phyloP scores from a whole-genome alignment of 2,797 vertebrate genomes.

The Perdix hodgsoniae region DNA sequence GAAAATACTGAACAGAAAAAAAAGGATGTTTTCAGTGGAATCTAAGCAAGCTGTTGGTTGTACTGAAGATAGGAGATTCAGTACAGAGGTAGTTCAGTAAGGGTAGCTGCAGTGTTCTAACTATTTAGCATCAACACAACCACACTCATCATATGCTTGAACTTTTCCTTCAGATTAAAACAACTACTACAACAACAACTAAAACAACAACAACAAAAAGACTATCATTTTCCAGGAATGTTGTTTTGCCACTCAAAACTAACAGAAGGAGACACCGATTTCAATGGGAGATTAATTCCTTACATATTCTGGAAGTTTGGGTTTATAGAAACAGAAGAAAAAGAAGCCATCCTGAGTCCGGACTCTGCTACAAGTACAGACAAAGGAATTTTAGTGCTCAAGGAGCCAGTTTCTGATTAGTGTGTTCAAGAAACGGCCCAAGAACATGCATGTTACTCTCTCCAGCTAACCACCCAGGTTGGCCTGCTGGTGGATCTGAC shows the following conservation, averaged over 20 bases:
- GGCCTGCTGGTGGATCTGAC: not conserved
- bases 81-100: slow-evolving; percentile 81
- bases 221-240: not conserved
- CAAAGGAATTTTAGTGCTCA: not conserved
- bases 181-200: not conserved
- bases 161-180: not conserved
- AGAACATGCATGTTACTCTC: not conserved
- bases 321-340: slow-evolving; percentile 16
- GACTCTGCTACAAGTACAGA: not conserved
- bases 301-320: not conserved
- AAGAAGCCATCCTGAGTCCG: not conserved
- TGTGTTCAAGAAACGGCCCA: not conserved
- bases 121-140: not conserved
- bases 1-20: not conserved
- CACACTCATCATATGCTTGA: not conserved
- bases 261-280: not conserved
- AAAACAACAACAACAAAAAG: not conserved
- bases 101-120: slow-evolving; percentile 58
- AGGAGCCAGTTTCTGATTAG: not conserved
- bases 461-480: not conserved
- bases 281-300: not conserved
- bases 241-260: not conserved
- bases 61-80: no score
- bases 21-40: slow-evolving; percentile 20
- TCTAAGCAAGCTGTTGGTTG: slow-evolving; percentile 50